These are phyloP conservation scores for Dicaeum eximium DNA, from an alignment of 2,113 vertebrate genomes.

Conservation along the genomic window DNA sequence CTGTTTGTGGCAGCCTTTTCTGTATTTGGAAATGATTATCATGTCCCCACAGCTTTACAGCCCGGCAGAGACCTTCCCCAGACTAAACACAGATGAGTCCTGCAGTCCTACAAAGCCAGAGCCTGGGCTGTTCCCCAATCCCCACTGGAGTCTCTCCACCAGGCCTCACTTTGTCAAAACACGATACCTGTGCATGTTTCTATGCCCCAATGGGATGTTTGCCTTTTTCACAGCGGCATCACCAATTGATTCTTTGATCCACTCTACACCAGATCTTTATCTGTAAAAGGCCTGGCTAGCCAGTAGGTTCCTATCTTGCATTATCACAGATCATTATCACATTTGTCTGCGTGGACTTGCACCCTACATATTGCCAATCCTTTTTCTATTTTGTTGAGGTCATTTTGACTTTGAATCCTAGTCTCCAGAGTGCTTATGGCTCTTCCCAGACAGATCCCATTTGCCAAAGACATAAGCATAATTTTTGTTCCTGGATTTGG, in stretches of 20 bases:
- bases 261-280: not conserved
- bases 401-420: not conserved
- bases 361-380: not conserved
- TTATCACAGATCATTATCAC: not conserved
- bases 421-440: rapidly evolving
- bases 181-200: rapidly evolving
- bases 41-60: not conserved
- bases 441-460: not conserved
- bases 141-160: not conserved
- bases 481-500: not conserved
- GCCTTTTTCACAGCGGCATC: not conserved
- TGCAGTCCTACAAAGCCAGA: not conserved
- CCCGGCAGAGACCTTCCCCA: not conserved
- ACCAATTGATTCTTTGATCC: not conserved
- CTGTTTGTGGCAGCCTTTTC: not conserved
- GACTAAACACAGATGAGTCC: rapidly evolving
- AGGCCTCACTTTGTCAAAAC: not conserved
- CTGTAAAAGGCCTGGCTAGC: not conserved
- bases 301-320: not conserved
- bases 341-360: not conserved
- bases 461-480: not conserved
- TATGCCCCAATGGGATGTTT: not conserved
- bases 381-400: not conserved
- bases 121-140: rapidly evolving
- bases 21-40: not conserved